A percentile compares a stretch with the other conserved stretches of the same genome.
These are phyloP conservation scores for Halictus rubicundus DNA, from an alignment of 1,140 invertebrate genomes.

Conservation along the genomic window DNA sequence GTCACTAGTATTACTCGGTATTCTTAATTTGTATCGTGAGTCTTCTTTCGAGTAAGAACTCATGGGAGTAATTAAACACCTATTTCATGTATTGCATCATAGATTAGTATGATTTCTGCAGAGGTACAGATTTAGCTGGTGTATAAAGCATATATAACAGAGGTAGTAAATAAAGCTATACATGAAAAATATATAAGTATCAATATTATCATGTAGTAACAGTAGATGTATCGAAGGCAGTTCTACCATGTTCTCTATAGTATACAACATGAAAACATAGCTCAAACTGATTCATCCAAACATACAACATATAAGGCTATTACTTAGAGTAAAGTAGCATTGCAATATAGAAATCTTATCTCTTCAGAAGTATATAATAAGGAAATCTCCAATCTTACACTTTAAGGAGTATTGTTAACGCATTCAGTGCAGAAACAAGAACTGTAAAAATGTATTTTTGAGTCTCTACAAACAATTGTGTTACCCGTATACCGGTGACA, in stretches of 20 bases:
- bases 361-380: not conserved
- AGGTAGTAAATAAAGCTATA: conserved; percentile 15
- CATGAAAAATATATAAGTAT: not conserved
- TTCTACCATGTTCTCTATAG: not conserved
- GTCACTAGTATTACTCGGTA: too few relatives aligned
- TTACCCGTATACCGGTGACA: too few relatives aligned
- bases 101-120: not conserved
- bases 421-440: too few relatives aligned
- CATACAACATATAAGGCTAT: not conserved
- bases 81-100: conserved; percentile 3
- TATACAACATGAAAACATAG: not conserved
- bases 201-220: not conserved
- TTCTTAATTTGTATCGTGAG: too few relatives aligned
- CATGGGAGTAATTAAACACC: not conserved
- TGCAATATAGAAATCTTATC: not conserved
- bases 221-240: not conserved
- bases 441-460: too few relatives aligned
- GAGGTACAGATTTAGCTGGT: not conserved
- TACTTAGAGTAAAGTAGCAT: not conserved
- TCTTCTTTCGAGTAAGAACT: too few relatives aligned
- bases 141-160: not conserved
- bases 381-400: not conserved
- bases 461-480: too few relatives aligned
- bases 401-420: too few relatives aligned
- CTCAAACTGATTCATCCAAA: not conserved